Evolutionary conservation across 2,797 vertebrate genomes (phyloP).

Genomic region (Sebastes minor): DNA sequence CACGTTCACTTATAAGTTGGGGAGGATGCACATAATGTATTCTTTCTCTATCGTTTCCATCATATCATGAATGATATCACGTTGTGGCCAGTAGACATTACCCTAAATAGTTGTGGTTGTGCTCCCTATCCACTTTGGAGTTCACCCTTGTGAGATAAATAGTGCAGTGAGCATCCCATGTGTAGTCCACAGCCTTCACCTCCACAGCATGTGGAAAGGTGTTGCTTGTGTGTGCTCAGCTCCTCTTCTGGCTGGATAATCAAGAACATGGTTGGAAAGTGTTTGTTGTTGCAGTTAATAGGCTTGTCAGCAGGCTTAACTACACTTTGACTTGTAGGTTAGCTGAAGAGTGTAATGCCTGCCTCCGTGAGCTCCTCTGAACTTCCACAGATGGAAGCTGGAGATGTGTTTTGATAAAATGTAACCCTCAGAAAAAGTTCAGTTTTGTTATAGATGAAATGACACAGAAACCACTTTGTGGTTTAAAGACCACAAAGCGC

Average conservation of each 20-base stretch:
- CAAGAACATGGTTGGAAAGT: slow-evolving; percentile 41
- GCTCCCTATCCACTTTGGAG: not conserved
- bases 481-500: not conserved
- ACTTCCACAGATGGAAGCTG: slow-evolving; percentile 12
- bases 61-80: not conserved
- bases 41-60: not conserved
- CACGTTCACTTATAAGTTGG: not conserved
- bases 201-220: slow-evolving; percentile 15
- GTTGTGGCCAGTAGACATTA: slow-evolving; percentile 16
- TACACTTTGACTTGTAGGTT: slow-evolving; percentile 48
- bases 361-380: slow-evolving; percentile 15
- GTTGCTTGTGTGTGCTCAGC: slow-evolving; percentile 9
- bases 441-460: slow-evolving; percentile 21
- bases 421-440: not conserved
- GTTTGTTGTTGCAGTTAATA: slow-evolving; percentile 74
- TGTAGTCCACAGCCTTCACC: not conserved
- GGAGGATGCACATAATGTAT: not conserved
- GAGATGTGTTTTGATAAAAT: slow-evolving; percentile 15
- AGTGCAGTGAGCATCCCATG: not conserved
- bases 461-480: not conserved
- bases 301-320: slow-evolving; percentile 70
- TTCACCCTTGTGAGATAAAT: slow-evolving; percentile 11
- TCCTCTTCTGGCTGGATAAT: slow-evolving; percentile 34
- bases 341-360: slow-evolving; percentile 18
- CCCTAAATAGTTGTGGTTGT: slow-evolving; percentile 42